Conservation (phyloP, 2,113 vertebrate species). For the Sapajus apella region DNA sequence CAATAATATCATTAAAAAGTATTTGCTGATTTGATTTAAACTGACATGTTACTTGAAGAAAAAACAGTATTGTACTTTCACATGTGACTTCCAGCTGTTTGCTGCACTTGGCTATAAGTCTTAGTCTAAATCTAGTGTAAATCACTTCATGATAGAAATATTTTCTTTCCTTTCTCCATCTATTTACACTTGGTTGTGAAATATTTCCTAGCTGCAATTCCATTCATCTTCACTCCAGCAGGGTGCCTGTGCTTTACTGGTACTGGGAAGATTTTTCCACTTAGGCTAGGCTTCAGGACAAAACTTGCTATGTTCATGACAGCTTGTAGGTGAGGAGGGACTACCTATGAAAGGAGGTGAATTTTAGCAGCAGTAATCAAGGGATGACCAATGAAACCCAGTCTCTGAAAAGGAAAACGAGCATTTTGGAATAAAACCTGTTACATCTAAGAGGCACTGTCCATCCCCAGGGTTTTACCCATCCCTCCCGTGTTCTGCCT, state of each 20-base stretch:
- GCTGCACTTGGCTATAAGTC: neutral
- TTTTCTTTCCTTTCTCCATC: conserved; percentile 45
- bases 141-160: conserved; percentile 37
- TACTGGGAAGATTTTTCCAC: neutral
- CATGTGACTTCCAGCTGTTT: conserved; percentile 7
- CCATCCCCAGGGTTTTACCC: fast-evolving
- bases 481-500: fast-evolving
- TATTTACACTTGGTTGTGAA: conserved; percentile 49
- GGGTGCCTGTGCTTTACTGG: neutral
- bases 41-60: neutral
- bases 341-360: neutral
- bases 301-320: neutral
- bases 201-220: conserved; percentile 17
- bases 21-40: conserved; percentile 44
- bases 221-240: conserved; percentile 61
- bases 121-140: conserved; percentile 28
- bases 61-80: neutral
- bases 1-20: neutral
- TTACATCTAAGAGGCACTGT: neutral
- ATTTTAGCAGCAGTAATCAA: neutral
- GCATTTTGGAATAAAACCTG: neutral
- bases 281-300: conserved; percentile 18
- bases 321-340: neutral
- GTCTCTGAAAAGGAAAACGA: neutral
- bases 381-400: neutral